phyloP scores from a whole-genome alignment of 2,888 invertebrate genomes.

The Incurvaria masculella region DNA sequence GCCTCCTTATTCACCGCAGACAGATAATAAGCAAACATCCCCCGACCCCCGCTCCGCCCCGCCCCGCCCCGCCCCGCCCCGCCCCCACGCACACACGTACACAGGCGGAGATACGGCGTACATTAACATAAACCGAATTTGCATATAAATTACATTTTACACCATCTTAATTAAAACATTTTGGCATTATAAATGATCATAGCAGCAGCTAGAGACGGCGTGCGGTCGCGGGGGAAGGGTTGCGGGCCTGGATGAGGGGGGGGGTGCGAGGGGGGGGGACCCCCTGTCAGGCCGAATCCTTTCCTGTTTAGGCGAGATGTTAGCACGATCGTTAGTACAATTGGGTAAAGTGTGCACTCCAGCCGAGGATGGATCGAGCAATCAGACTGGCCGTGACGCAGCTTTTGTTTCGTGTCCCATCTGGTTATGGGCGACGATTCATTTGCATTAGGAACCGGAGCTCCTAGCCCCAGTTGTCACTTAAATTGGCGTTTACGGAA shows the following conservation, averaged over 20 bases:
- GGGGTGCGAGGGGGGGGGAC: not conserved
- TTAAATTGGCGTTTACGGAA: too few relatives aligned
- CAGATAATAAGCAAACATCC: not conserved
- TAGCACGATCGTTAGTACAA: not conserved
- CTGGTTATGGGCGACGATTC: too few relatives aligned
- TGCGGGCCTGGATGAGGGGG: too few relatives aligned
- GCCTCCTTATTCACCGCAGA: not conserved
- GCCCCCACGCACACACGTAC: slow-evolving; percentile 37
- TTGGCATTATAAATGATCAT: slow-evolving; percentile 60
- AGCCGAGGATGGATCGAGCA: not conserved
- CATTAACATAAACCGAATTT: slow-evolving; percentile 61
- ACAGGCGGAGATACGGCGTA: slow-evolving; percentile 56
- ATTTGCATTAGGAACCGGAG: too few relatives aligned
- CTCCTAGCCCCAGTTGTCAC: too few relatives aligned
- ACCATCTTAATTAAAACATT: slow-evolving; percentile 61
- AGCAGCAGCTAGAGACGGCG: slow-evolving; percentile 8
- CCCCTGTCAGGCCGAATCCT: slow-evolving; percentile 1
- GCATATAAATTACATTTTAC: slow-evolving; percentile 61
- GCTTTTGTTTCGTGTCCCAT: too few relatives aligned
- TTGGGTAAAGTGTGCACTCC: not conserved
- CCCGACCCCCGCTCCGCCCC: too few relatives aligned
- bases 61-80: too few relatives aligned
- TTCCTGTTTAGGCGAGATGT: not conserved
- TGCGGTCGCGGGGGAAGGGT: slow-evolving; percentile 1
- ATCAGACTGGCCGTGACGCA: not conserved